Conservation (phyloP, 1,140 invertebrate species). For the Pomacea maculata region DNA sequence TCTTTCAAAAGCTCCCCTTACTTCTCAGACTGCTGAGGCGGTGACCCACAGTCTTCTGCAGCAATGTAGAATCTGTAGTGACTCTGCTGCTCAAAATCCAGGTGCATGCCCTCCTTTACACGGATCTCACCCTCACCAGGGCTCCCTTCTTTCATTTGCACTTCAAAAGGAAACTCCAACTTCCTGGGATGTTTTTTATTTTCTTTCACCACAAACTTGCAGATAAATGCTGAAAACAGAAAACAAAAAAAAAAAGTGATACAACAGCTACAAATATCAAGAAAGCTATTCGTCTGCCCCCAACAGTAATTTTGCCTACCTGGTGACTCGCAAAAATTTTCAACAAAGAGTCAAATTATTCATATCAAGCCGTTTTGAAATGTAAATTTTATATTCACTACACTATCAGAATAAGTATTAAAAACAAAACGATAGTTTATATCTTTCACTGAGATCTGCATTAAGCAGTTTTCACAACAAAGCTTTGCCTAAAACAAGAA, state of each 20-base stretch:
- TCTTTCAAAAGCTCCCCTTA: constrained; percentile 21
- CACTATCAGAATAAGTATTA: too few species aligned
- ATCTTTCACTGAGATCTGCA: too few species aligned
- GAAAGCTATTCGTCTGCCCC: too few species aligned
- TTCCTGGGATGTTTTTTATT: constrained; percentile 75
- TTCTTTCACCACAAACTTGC: constrained; percentile 92
- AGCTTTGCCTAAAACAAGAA: too few species aligned
- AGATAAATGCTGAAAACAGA: constrained; percentile 75
- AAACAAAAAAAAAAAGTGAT: constrained; percentile 8
- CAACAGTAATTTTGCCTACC: background rate
- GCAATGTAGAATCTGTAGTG: constrained; percentile 96
- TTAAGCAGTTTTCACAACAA: too few species aligned
- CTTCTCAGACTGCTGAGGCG: constrained; percentile 72
- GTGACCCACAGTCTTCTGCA: constrained; percentile 87
- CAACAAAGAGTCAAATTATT: background rate
- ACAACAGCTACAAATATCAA: background rate
- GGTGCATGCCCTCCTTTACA: constrained; percentile 74
- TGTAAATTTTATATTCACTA: background rate
- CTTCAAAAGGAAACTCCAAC: constrained; percentile 81
- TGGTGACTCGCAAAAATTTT: background rate
- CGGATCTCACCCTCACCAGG: constrained; percentile 69
- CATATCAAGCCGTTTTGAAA: background rate
- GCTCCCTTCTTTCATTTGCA: constrained; percentile 69
- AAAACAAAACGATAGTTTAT: too few species aligned
- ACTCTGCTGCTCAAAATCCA: constrained; percentile 93